phyloP scores from a whole-genome alignment of 2,797 vertebrate genomes.

The Rhinogobio ventralis region DNA sequence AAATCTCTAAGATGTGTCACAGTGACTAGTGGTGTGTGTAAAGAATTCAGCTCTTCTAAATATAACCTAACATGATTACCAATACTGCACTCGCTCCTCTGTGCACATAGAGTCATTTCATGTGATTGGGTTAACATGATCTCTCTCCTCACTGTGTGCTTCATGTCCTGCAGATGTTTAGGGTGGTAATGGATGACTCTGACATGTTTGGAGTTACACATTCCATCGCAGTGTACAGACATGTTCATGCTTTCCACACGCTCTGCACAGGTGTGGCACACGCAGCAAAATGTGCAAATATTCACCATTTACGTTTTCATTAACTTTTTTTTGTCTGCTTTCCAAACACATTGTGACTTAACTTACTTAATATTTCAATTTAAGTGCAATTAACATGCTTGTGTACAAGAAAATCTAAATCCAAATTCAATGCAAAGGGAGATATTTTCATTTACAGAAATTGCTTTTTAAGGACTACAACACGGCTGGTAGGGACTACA shows the following conservation, averaged over 20 bases:
- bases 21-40: slow-evolving; percentile 46
- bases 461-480: too few species aligned
- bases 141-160: not conserved
- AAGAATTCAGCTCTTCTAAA: slow-evolving; percentile 67
- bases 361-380: not conserved
- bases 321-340: not conserved
- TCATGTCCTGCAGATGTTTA: not conserved
- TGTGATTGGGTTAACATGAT: not conserved
- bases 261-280: slow-evolving; percentile 38
- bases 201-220: slow-evolving; percentile 40
- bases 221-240: slow-evolving; percentile 43
- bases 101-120: slow-evolving; percentile 48
- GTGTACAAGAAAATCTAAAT: not conserved
- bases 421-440: too few species aligned
- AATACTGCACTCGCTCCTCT: slow-evolving; percentile 66
- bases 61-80: slow-evolving; percentile 72
- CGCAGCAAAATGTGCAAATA: not conserved
- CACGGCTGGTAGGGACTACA: too few species aligned
- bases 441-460: too few species aligned
- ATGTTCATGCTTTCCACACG: slow-evolving; percentile 5
- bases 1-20: not conserved
- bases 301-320: not conserved
- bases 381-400: not conserved
- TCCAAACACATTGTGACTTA: not conserved
- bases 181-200: slow-evolving; percentile 8